Evolutionary conservation across 2,888 invertebrate genomes (phyloP).

Genomic region (Timema cristinae): DNA sequence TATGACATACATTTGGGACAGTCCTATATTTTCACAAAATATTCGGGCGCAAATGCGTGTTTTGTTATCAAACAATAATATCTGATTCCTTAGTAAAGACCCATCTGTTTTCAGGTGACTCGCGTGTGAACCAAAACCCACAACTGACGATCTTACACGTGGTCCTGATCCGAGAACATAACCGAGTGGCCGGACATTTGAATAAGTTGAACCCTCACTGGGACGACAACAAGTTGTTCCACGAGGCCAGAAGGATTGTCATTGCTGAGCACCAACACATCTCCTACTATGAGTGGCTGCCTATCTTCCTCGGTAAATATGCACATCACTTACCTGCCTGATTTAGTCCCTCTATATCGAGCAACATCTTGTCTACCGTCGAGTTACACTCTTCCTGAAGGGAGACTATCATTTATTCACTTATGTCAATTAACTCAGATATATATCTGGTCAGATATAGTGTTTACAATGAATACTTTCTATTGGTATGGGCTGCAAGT

Average conservation of each 20-base stretch:
- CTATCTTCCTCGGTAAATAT: conserved; percentile 63
- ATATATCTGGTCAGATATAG: too few species aligned
- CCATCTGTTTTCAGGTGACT: conserved; percentile 56
- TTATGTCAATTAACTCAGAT: too few species aligned
- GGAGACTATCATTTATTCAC: too few species aligned
- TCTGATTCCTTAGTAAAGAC: too few species aligned
- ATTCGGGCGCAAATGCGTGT: too few species aligned
- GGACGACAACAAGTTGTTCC: conserved; percentile 67
- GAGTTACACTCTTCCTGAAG: too few species aligned
- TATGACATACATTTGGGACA: too few species aligned
- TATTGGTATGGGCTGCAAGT: too few species aligned
- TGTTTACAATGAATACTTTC: too few species aligned
- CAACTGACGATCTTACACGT: conserved; percentile 70
- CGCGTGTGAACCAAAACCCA: conserved; percentile 72
- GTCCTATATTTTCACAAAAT: too few species aligned
- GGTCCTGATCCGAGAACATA: conserved; percentile 75
- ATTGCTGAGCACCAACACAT: conserved; percentile 76
- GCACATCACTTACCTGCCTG: neutral
- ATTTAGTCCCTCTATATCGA: neutral
- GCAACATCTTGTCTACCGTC: too few species aligned
- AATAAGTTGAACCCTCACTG: conserved; percentile 66
- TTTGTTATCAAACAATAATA: too few species aligned
- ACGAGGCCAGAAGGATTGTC: conserved; percentile 68
- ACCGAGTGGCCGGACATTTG: conserved; percentile 64
- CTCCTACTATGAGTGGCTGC: conserved; percentile 76